Evolutionary conservation across 2,113 vertebrate genomes (phyloP).

Genomic region (Macrotus californicus): DNA sequence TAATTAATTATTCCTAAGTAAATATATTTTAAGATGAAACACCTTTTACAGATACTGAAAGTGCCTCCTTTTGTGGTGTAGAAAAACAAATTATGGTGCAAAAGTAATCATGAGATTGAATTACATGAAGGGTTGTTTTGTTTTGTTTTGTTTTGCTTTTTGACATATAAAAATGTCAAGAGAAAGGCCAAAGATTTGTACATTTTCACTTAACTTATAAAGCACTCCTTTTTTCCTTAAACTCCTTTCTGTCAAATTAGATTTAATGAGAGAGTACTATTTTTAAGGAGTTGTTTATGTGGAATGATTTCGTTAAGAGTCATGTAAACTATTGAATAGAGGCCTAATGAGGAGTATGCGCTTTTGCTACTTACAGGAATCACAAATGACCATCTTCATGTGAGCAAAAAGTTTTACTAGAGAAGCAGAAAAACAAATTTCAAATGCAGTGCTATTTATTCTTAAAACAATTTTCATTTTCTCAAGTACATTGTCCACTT

Average conservation of each 20-base stretch:
- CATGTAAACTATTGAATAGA: conserved; percentile 61
- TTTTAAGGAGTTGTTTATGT: conserved; percentile 74
- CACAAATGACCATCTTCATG: conserved; percentile 38
- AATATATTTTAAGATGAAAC: conserved; percentile 79
- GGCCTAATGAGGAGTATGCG: conserved; percentile 57
- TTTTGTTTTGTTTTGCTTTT: conserved; percentile 68
- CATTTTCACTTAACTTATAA: conserved; percentile 78
- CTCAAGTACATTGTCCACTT: conserved; percentile 9
- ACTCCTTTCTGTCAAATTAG: conserved; percentile 80
- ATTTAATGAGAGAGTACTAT: conserved; percentile 71
- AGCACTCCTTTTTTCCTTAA: conserved; percentile 82
- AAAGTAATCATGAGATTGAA: conserved; percentile 78
- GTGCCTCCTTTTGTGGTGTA: conserved; percentile 85
- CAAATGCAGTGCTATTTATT: conserved; percentile 61
- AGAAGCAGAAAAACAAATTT: conserved; percentile 42
- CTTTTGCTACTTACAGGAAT: conserved; percentile 62
- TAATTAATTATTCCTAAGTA: conserved; percentile 61
- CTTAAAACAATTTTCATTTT: conserved; percentile 54
- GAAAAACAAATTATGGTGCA: conserved; percentile 75
- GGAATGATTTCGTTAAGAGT: conserved; percentile 66
- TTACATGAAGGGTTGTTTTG: conserved; percentile 76
- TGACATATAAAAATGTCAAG: conserved; percentile 81
- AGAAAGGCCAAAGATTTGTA: conserved; percentile 86
- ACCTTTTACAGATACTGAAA: conserved; percentile 84
- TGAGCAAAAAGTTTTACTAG: conserved; percentile 58